phyloP scores from a whole-genome alignment of 2,113 vertebrate species.

The Sakesphorus luctuosus region DNA sequence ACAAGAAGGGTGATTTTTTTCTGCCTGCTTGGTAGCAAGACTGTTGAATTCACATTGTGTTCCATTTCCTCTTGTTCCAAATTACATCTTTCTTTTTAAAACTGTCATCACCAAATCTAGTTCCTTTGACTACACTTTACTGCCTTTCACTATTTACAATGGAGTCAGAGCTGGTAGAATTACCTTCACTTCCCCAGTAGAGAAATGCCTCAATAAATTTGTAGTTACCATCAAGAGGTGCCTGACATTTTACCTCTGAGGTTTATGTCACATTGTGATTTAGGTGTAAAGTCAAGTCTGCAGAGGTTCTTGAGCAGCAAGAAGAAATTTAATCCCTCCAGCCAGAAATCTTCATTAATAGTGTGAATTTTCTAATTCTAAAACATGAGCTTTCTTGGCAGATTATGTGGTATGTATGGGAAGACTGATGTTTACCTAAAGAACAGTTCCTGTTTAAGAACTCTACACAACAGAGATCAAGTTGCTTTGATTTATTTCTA shows the following conservation, averaged over 20 bases:
- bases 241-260: background rate
- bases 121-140: background rate
- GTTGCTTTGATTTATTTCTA: constrained; percentile 65
- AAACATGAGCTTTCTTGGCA: background rate
- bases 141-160: background rate
- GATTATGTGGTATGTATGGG: background rate
- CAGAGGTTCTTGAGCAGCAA: background rate
- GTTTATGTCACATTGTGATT: background rate
- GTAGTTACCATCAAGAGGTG: background rate
- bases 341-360: background rate
- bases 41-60: background rate
- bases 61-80: background rate
- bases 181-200: background rate
- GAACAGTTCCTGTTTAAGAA: background rate
- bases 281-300: background rate
- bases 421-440: background rate
- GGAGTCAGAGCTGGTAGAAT: background rate
- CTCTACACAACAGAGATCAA: background rate
- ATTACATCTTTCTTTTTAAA: background rate
- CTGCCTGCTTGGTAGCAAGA: background rate
- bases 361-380: background rate
- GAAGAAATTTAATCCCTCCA: background rate
- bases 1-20: background rate
- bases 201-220: background rate
- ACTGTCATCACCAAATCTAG: background rate